A percentile compares a stretch with the other conserved stretches of the same genome.
Conservation (phyloP, 2,113 vertebrate genomes). For the Tursiops truncatus region DNA sequence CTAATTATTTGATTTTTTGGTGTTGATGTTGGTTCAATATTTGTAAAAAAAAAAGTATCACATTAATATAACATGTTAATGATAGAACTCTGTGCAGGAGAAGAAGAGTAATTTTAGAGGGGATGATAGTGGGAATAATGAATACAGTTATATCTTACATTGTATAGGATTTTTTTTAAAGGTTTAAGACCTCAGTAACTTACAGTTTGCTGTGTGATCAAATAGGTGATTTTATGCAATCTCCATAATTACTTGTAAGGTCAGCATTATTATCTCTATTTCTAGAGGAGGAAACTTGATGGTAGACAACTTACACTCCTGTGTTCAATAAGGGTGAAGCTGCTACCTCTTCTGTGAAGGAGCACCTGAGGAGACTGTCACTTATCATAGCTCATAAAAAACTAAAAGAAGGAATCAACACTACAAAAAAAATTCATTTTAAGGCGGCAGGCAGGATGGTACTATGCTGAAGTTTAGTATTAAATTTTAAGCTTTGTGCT, state of each 20-base stretch:
- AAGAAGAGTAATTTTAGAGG: background rate
- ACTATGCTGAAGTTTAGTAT: background rate
- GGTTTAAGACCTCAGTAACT: background rate
- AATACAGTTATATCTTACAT: background rate
- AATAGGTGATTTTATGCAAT: background rate
- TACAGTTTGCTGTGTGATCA: background rate
- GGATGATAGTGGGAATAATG: background rate
- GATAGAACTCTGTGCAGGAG: background rate
- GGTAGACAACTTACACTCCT: background rate
- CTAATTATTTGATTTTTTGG: background rate
- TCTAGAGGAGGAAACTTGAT: background rate
- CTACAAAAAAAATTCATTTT: background rate
- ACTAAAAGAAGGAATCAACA: background rate
- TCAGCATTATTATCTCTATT: background rate
- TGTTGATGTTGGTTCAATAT: background rate
- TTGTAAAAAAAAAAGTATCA: background rate
- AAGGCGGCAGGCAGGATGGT: background rate
- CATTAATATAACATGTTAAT: background rate
- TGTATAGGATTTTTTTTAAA: background rate
- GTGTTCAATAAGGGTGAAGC: background rate
- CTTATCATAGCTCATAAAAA: background rate
- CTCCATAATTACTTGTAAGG: background rate
- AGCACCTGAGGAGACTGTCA: background rate
- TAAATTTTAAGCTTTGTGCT: background rate
- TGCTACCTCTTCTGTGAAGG: background rate